Percentiles rank a stretch among this genome's conserved stretches.
Conservation (phyloP, 2,113 vertebrate species). For the Hemicordylus capensis region DNA sequence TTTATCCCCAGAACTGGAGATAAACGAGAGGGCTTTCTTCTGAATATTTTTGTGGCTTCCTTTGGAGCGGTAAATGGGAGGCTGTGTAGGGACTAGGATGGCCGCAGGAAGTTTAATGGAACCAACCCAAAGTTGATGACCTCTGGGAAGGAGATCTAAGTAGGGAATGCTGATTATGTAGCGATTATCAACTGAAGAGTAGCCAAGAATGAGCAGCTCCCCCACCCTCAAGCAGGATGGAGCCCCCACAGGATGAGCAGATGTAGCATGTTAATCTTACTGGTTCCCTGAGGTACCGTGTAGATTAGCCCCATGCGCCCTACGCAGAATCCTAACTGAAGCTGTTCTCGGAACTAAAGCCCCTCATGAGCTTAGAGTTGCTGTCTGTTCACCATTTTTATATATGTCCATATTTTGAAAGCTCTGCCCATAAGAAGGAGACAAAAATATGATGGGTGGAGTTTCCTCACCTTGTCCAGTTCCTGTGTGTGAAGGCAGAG, state of each 20-base stretch:
- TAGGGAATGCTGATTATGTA: slow-evolving; percentile 32
- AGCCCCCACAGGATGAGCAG: slow-evolving; percentile 54
- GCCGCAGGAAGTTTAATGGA: not conserved
- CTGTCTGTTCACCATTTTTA: not conserved
- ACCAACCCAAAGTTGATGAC: not conserved
- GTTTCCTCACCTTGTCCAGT: too few relatives aligned
- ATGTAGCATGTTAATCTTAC: slow-evolving; percentile 63
- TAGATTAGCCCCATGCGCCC: slow-evolving; percentile 64
- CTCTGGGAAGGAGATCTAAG: not conserved
- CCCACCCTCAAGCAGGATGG: slow-evolving; percentile 32
- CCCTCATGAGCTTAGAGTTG: not conserved
- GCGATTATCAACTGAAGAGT: slow-evolving; percentile 21
- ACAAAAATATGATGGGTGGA: not conserved
- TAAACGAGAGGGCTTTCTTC: not conserved
- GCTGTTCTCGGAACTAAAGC: slow-evolving; percentile 63
- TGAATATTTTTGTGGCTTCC: too few relatives aligned
- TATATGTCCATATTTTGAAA: not conserved
- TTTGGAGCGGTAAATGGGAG: not conserved
- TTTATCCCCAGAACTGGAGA: not conserved
- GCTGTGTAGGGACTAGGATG: not conserved
- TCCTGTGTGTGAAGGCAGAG: not conserved
- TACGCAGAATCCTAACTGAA: slow-evolving; percentile 65
- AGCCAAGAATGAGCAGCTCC: slow-evolving; percentile 29
- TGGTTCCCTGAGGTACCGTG: slow-evolving; percentile 59
- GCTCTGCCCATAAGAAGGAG: too few relatives aligned